These are phyloP conservation scores for Actinia tenebrosa DNA, from an alignment of 64 coral and sea anemone genomes.

Conservation along the genomic window DNA sequence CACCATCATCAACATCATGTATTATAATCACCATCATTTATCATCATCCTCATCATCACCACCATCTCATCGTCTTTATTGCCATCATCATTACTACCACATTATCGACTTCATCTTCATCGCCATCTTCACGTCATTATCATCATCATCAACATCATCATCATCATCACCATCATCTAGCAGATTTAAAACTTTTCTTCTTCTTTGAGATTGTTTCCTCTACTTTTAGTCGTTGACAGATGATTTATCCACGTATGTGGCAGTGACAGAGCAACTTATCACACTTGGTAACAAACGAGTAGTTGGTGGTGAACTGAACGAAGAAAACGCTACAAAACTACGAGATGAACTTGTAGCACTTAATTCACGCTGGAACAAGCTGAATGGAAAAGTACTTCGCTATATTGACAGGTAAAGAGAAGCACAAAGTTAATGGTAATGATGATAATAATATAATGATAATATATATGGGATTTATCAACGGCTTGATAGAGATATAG, in stretches of 20 bases:
- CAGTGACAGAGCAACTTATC: slow-evolving; percentile 9
- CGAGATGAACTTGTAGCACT: slow-evolving; percentile 9
- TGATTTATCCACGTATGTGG: not conserved
- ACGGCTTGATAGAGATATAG: too few species aligned
- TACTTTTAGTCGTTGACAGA: not conserved
- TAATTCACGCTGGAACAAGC: slow-evolving; percentile 15
- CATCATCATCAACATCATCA: too few species aligned
- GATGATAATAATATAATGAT: too few species aligned
- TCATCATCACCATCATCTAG: not conserved
- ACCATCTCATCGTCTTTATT: too few species aligned
- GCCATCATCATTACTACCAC: too few species aligned
- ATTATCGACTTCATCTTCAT: too few species aligned
- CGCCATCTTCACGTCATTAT: too few species aligned
- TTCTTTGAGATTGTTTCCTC: not conserved
- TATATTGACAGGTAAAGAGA: slow-evolving; percentile 11
- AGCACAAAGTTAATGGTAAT: too few species aligned
- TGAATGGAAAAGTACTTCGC: slow-evolving; percentile 8
- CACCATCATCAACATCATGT: too few species aligned
- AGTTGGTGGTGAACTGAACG: slow-evolving; percentile 10
- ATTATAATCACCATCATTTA: too few species aligned
- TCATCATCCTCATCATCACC: too few species aligned
- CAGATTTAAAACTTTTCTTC: not conserved
- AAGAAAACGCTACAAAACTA: not conserved
- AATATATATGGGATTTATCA: too few species aligned
- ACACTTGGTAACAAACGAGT: slow-evolving; percentile 16